phyloP scores from a whole-genome alignment of 2,797 vertebrate species.

The Rhinophrynus dorsalis region DNA sequence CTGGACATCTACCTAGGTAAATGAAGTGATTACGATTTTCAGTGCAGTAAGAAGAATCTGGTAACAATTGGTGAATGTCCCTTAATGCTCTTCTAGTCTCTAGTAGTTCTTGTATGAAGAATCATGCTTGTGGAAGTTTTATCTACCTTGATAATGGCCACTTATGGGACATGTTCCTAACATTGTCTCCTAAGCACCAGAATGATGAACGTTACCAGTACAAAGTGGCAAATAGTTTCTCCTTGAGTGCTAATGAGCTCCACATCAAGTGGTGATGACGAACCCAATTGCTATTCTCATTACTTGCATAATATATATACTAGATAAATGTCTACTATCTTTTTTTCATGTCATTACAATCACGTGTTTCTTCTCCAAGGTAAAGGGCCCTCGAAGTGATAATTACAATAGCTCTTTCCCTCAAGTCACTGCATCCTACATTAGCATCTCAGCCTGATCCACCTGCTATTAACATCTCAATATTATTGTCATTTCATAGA shows the following conservation, averaged over 20 bases:
- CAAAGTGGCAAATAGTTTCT: neutral
- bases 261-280: neutral
- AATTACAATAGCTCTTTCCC: neutral
- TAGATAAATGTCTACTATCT: neutral
- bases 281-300: neutral
- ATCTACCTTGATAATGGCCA: too few species aligned
- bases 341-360: neutral
- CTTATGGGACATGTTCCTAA: too few species aligned
- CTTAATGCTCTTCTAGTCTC: too few species aligned
- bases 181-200: neutral
- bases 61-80: too few species aligned
- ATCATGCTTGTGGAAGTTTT: too few species aligned
- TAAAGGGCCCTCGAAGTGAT: neutral
- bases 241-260: constrained; percentile 27
- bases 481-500: neutral
- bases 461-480: neutral
- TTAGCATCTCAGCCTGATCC: neutral
- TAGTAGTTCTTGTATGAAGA: too few species aligned
- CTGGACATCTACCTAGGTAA: too few species aligned
- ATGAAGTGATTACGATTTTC: too few species aligned
- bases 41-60: too few species aligned
- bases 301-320: neutral
- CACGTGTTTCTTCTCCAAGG: neutral
- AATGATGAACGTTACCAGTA: neutral
- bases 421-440: too few species aligned